A percentile compares a stretch with the other conserved stretches of the same genome.
These are phyloP conservation scores for Saxicola maurus DNA, from an alignment of 2,797 vertebrate genomes.

Conservation along the genomic window DNA sequence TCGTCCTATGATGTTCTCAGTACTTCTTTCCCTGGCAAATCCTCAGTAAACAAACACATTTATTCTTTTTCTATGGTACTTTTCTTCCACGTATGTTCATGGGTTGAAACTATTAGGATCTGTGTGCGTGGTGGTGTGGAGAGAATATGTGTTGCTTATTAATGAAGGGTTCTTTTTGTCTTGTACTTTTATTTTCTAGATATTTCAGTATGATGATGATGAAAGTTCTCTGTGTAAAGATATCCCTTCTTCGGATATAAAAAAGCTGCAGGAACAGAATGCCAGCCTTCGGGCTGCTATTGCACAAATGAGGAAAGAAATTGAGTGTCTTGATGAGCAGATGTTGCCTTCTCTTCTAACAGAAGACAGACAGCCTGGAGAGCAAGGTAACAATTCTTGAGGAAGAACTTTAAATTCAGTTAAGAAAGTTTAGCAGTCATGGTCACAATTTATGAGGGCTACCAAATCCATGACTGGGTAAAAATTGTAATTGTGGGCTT, in stretches of 20 bases:
- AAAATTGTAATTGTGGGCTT: not conserved
- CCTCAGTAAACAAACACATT: not conserved
- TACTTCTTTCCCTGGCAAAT: not conserved
- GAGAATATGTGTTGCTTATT: not conserved
- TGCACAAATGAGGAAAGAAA: constrained; percentile 86
- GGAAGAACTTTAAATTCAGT: not conserved
- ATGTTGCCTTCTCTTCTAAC: not conserved
- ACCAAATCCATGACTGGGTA: not conserved
- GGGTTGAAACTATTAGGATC: not conserved
- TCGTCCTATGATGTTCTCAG: not conserved
- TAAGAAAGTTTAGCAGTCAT: not conserved
- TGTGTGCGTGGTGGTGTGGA: not conserved
- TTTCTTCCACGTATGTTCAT: not conserved
- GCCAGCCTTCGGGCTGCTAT: constrained; percentile 72
- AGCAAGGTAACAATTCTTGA: not conserved
- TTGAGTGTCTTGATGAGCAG: constrained; percentile 77
- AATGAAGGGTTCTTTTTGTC: not conserved
- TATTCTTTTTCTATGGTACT: not conserved
- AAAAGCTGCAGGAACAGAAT: constrained; percentile 82
- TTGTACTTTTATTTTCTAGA: constrained; percentile 40
- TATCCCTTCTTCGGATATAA: constrained; percentile 70
- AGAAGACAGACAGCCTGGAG: not conserved
- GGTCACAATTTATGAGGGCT: not conserved
- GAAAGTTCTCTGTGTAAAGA: not conserved
- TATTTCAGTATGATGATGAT: not conserved